Evolutionary conservation across 2,113 vertebrate species (phyloP).

Genomic region (Numida meleagris): DNA sequence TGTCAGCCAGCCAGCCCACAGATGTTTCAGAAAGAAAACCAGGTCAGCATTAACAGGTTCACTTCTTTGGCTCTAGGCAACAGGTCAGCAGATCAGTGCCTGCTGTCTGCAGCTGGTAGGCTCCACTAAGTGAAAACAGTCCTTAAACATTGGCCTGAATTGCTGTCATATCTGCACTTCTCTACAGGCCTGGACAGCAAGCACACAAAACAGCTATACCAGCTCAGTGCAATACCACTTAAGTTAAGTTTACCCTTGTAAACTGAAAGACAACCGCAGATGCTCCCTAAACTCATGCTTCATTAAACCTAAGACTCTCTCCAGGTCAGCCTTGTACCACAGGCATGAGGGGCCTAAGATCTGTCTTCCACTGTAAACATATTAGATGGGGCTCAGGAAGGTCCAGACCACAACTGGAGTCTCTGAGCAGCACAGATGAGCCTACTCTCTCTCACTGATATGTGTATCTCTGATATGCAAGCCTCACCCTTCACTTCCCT

Average conservation of each 20-base stretch:
- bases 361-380: accelerated
- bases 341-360: neutral
- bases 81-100: conserved; percentile 61
- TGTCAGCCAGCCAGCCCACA: conserved; percentile 54
- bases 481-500: neutral
- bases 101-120: conserved; percentile 41
- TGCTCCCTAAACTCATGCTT: neutral
- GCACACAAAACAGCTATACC: neutral
- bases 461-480: neutral
- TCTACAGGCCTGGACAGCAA: neutral
- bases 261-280: neutral
- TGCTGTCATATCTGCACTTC: neutral
- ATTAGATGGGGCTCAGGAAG: accelerated
- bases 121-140: neutral
- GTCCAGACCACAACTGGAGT: neutral
- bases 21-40: conserved; percentile 33
- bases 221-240: neutral
- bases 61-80: neutral
- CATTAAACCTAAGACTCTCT: neutral
- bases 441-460: neutral
- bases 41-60: conserved; percentile 62
- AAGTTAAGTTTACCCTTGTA: neutral
- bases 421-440: neutral
- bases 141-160: neutral
- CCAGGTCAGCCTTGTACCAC: neutral